Base-by-base conservation (phyloP, 2,888 invertebrate genomes). In the Agrilus cyanescens region DNA sequence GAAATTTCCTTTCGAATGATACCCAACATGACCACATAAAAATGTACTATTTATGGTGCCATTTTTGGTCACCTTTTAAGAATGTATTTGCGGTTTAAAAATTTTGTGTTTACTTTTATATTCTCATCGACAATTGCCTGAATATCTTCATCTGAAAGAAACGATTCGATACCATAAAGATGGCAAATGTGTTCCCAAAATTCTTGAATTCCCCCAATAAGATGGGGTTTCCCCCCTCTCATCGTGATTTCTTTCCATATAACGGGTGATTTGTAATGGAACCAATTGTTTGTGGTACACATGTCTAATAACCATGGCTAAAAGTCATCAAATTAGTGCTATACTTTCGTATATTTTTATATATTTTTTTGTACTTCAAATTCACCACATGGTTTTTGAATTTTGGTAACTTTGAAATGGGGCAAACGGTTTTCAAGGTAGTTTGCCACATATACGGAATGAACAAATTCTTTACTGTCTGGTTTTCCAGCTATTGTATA, bases 111-210 rank as follows among this genome's bases (percentile, higher is more conserved):
- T 53, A 59, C 59, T 48, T 55, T 50, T 44, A 53, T 43, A 38
- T 57, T 56, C 42, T 65, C 61, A 13, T 48, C 46, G 38, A 57
- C 50, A 12, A 67, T 40, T 12, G 50, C 48, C 32, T 54, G 37
- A 15, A 62, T 45, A 32, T 67, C 62, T 8, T 55, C 47, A 45
- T 54, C 53, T 7, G 57, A 52, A 14, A 69, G 53, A 32, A 52
- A 41, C 3, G 62, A 62, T 46, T 62, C 59, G 12, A 70, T 50
- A 4, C 66, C 66, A 52, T 79, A 80, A 60, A 77, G 78, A 30
- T 76, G 72, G 57, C 72, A 68, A 50, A 74, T 70, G 51, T 78
- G 76, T 57, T 78, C 75, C 63, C 75, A 70, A 65, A 79, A 80
- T 43, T 77, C 72, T 32, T 70, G 60, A 4, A 71, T 65, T 37